Evolutionary conservation across 1,140 invertebrate species (phyloP).

Genomic region (Pissodes strobi): DNA sequence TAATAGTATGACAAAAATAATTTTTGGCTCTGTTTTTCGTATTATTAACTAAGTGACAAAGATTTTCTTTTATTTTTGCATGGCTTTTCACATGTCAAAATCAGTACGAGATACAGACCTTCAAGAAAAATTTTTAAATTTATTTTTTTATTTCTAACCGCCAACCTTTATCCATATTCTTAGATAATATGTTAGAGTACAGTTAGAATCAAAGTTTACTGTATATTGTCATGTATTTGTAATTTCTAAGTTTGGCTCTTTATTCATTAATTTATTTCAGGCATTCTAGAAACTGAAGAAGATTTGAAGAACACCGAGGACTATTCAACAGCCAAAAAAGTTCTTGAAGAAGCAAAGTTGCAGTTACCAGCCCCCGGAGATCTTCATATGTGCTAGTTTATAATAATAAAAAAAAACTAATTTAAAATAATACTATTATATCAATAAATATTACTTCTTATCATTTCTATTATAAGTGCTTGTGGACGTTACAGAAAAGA

Average conservation of each 20-base stretch:
- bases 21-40: background rate
- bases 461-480: too few relatives aligned
- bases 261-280: constrained; percentile 1
- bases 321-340: constrained; percentile 69
- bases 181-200: background rate
- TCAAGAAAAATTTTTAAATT: too few relatives aligned
- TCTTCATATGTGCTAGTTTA: constrained; percentile 46
- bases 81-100: background rate
- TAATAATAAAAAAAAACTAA: too few relatives aligned
- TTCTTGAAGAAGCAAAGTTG: constrained; percentile 71
- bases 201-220: background rate
- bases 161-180: too few relatives aligned
- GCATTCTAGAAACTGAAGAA: constrained; percentile 71
- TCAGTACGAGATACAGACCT: background rate
- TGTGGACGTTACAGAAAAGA: background rate
- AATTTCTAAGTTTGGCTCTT: background rate
- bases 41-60: background rate
- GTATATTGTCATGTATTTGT: background rate
- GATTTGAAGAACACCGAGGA: constrained; percentile 77
- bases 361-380: constrained; percentile 60
- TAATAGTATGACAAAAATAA: background rate
- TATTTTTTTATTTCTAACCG: too few relatives aligned
- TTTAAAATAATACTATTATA: too few relatives aligned
- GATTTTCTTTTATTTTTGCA: background rate
- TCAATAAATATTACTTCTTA: too few relatives aligned